Conservation (phyloP, 2,797 vertebrate species). For the Rhinatrema bivittatum region DNA sequence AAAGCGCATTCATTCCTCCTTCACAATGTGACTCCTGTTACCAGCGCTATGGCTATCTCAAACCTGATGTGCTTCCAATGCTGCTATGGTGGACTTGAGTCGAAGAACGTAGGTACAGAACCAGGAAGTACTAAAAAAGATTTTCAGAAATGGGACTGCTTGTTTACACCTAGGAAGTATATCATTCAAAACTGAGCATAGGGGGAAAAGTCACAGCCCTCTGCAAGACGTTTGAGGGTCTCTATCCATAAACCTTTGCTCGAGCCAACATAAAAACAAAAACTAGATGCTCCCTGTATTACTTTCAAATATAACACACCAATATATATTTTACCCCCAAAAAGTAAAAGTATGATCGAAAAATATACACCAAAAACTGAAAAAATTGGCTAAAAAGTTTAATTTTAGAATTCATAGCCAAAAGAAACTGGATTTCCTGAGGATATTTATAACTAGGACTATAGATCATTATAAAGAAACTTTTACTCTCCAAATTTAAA, state of each 20-base stretch:
- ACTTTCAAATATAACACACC: too few species aligned
- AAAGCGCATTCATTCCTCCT: constrained; percentile 40
- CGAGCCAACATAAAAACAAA: background rate
- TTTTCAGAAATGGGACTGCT: constrained; percentile 6
- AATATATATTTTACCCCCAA: too few species aligned
- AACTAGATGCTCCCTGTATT: background rate
- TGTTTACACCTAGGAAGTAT: background rate
- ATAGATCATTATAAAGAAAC: too few species aligned
- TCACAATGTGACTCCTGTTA: background rate
- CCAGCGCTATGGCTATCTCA: constrained; percentile 2
- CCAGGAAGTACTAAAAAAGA: background rate
- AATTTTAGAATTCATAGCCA: too few species aligned
- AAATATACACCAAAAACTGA: too few species aligned
- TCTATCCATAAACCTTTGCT: background rate
- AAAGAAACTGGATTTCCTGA: too few species aligned
- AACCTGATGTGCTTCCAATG: constrained; percentile 14
- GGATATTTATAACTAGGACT: too few species aligned
- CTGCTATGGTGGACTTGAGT: constrained; percentile 10
- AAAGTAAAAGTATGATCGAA: too few species aligned
- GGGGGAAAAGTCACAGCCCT: background rate
- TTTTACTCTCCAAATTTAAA: too few species aligned
- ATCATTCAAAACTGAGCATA: background rate
- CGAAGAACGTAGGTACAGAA: constrained; percentile 18
- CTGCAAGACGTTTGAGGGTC: background rate
- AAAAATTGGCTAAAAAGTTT: too few species aligned